Base-by-base conservation (phyloP, 64 coral and sea anemone genomes). In the Actinia equina region DNA sequence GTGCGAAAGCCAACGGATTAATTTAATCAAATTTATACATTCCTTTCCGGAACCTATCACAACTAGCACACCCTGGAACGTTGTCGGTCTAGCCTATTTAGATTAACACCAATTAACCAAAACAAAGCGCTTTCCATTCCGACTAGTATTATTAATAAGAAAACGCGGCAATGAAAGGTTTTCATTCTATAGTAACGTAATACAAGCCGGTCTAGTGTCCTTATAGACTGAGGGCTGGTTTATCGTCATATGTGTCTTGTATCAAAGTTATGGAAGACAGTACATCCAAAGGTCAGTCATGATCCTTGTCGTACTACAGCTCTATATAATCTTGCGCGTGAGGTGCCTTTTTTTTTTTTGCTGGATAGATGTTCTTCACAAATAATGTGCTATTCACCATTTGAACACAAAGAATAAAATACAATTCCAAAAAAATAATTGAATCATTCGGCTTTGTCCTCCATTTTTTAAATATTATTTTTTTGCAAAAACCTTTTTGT, bases 91-190 rank as follows among this genome's bases (percentile, higher is more conserved):
- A 65, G 62, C 6, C 62, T 79, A 27, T 41, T 79, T 46, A 43
- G 77, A 79, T 79, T 79, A 79, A 43, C 41, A 79, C 77, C 77
- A 79, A 79, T 79, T 79, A 79, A 79, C 27, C 77, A 43, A 19
- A 79, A 79, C 77, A 79, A 79, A 79, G 44, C 1, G 17, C 27
- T 79, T 79, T 46, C 77, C 14, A 26, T 19, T 15, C 77, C n/a
- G 19, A 23, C 19, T 20, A 18, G 16, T 60, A 60, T 60, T 19
- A 4, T 60, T 20, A 60, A 60, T 60, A 19, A 60, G 17, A 65
- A 65, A 20, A n/a, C 22, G 5, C 19, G n/a, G 62, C 19, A n/a
- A 65, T 65, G 19, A 65, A 23, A 65, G 62, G 3, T 65, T 65
- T 65, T 22, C 13, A 23, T 65, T 65, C 7, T 8, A 65, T 23